phyloP scores from a whole-genome alignment of 2,888 invertebrate genomes.

The Acheta domesticus region DNA sequence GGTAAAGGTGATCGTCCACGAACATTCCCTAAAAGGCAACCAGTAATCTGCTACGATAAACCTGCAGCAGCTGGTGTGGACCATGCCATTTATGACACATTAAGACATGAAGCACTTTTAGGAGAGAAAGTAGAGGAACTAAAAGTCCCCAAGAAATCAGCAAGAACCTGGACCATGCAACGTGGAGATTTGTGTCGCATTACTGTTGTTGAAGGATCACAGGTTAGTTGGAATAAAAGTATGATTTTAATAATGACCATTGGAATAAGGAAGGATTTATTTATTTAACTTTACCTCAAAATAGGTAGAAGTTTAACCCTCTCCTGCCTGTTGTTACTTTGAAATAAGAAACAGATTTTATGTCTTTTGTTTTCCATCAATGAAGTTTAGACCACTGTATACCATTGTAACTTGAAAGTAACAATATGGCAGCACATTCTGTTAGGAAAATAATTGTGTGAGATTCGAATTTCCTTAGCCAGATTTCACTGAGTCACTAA shows the following conservation, averaged over 20 bases:
- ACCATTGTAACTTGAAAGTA: no score
- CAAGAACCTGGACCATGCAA: slow-evolving; percentile 48
- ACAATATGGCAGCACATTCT: no score
- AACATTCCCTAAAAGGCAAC: slow-evolving; percentile 36
- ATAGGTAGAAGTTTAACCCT: no score
- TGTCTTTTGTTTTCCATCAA: no score
- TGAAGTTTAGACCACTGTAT: no score
- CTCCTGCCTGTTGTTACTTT: no score
- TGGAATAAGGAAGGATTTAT: no score
- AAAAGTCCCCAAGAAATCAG: slow-evolving; percentile 47
- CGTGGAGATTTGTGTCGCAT: slow-evolving; percentile 50
- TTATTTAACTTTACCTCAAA: no score
- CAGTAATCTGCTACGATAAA: slow-evolving; percentile 48
- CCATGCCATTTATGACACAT: slow-evolving; percentile 44
- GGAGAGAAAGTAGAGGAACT: slow-evolving; percentile 41
- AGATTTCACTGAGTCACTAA: no score
- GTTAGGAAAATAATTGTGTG: no score
- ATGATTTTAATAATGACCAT: neutral
- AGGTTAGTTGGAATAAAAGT: slow-evolving; percentile 40
- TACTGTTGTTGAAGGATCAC: slow-evolving; percentile 48
- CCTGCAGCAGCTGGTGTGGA: slow-evolving; percentile 45
- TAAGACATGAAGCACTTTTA: slow-evolving; percentile 44
- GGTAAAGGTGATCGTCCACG: slow-evolving; percentile 36
- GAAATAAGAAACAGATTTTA: no score
- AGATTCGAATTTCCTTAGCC: no score